Base-by-base conservation (phyloP, 2,888 invertebrate species). In the Sturmia bella region DNA sequence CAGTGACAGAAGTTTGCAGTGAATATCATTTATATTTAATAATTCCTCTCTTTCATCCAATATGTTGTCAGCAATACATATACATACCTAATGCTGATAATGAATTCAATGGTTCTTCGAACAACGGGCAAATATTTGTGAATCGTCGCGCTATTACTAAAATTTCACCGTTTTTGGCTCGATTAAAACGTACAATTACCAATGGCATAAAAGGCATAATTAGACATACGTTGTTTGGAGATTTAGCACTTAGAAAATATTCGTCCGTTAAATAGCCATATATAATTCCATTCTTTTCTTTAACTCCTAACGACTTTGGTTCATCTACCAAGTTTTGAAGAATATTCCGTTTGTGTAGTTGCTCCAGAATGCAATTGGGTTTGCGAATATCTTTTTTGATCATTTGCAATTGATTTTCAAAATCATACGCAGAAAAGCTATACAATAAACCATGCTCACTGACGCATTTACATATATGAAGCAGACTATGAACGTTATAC, bases 321-420 rank as follows among this genome's bases (percentile, higher is more conserved):
- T 59, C 41, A 0, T 61, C 4, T 61, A 61, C 2, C 17, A 76
- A 21, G 61, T 19, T 32, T 76, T 0, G 0, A 69, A 11, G 50
- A 15, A 13, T 19, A 59, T 66, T 75, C 68, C 50, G 57, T 59
- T 19, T 57, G 21, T 37, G 17, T 45, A 74, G 21, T 74, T 74
- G 74, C n/a, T 64, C 11, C 48, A 74, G 7, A 11, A 64, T 74
- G 21, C 19, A 1, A 37, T 45, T 74, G 1, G 72, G 70, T n/a
- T 78, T 78, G 24, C 50, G 54, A n/a, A 78, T 64, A 56, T 80
- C 21, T 68, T 72, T 84, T 75, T 84, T 80, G 15, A 83, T 54
- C 12, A 75, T 54, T 64, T 84, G 83, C 72, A 83, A 73, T 1
- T 79, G 61, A 48, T 84, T 84, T 80, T 75, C 81, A 56, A 81